These are phyloP conservation scores for Sceliomorpha sp. DNA, from an alignment of 2,888 invertebrate genomes.

Conservation along the genomic window DNA sequence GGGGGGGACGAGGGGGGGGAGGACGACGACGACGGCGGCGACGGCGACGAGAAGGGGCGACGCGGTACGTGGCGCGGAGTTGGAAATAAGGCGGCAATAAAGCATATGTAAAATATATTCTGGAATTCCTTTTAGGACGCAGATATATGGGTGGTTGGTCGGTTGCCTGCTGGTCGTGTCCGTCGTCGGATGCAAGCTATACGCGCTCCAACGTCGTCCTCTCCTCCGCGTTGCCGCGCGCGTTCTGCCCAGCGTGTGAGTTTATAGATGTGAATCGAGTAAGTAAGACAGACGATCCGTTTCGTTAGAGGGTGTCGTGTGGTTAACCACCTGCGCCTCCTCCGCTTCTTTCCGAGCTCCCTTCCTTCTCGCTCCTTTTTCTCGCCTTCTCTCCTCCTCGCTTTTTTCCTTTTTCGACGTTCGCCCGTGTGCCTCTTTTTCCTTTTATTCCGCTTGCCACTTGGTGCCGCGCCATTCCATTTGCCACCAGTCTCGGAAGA, in stretches of 20 bases:
- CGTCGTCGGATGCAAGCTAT: conserved; percentile 53
- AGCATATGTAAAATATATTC: conserved; percentile 81
- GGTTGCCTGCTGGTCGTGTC: conserved; percentile 58
- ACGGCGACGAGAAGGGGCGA: conserved; percentile 52
- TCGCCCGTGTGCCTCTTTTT: no score
- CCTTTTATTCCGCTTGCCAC: conserved; percentile 34
- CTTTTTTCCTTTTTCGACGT: no score
- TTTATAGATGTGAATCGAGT: conserved; percentile 57
- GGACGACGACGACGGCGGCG: no score
- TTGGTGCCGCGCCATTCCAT: conserved; percentile 41
- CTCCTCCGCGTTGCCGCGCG: no score
- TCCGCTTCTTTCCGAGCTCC: conserved; percentile 27
- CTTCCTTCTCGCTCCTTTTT: conserved; percentile 45
- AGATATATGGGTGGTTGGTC: conserved; percentile 73
- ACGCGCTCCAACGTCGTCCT: conserved; percentile 42
- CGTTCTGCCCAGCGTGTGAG: conserved; percentile 40
- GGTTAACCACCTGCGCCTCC: conserved; percentile 58
- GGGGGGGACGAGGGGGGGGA: no score
- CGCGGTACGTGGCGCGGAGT: conserved; percentile 68
- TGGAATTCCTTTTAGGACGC: conserved; percentile 80
- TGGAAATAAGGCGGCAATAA: conserved; percentile 80
- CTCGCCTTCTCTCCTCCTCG: conserved; percentile 19
- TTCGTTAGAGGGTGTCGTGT: conserved; percentile 60
- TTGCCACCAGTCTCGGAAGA: conserved; percentile 47
- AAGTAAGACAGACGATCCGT: conserved; percentile 59